Conservation (phyloP, 2,888 invertebrate genomes). For the Electrophaes corylata region DNA sequence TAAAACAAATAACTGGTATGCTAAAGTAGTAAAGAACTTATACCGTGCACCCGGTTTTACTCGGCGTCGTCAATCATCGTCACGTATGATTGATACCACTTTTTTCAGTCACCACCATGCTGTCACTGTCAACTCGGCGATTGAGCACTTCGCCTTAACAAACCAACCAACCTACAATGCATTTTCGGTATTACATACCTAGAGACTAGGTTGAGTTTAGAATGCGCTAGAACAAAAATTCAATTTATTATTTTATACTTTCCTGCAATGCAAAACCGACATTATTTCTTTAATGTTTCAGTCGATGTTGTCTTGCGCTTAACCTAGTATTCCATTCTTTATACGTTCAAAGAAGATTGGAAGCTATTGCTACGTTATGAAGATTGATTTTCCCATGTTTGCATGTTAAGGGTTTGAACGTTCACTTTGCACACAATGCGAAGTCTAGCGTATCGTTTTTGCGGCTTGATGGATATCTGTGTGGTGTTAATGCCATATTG, state of each 20-base stretch:
- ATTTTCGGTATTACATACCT: slow-evolving; percentile 13
- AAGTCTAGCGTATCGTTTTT: slow-evolving; percentile 64
- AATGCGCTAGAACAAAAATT: slow-evolving; percentile 8
- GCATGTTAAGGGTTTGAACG: slow-evolving; percentile 57
- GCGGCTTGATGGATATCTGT: slow-evolving; percentile 62
- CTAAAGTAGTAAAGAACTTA: slow-evolving; percentile 39
- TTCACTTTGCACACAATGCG: slow-evolving; percentile 68
- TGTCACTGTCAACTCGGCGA: slow-evolving; percentile 50
- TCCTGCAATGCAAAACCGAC: slow-evolving; percentile 17
- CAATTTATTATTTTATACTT: slow-evolving; percentile 32
- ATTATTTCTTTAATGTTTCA: slow-evolving; percentile 24
- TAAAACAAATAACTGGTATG: slow-evolving; percentile 30
- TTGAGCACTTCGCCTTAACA: slow-evolving; percentile 59
- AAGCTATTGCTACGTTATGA: slow-evolving; percentile 21
- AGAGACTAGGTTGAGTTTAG: slow-evolving; percentile 5
- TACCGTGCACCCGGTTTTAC: slow-evolving; percentile 40
- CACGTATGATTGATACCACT: slow-evolving; percentile 78
- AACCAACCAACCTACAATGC: slow-evolving; percentile 16
- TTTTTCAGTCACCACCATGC: slow-evolving; percentile 61
- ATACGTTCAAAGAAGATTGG: neutral
- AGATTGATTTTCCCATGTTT: slow-evolving; percentile 42
- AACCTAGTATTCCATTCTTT: neutral
- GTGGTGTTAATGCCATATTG: slow-evolving; percentile 63
- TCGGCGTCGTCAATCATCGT: slow-evolving; percentile 66
- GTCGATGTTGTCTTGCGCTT: neutral